Evolutionary conservation across 2,113 vertebrate species (phyloP).

Genomic region (Chlorodrepanis virens): DNA sequence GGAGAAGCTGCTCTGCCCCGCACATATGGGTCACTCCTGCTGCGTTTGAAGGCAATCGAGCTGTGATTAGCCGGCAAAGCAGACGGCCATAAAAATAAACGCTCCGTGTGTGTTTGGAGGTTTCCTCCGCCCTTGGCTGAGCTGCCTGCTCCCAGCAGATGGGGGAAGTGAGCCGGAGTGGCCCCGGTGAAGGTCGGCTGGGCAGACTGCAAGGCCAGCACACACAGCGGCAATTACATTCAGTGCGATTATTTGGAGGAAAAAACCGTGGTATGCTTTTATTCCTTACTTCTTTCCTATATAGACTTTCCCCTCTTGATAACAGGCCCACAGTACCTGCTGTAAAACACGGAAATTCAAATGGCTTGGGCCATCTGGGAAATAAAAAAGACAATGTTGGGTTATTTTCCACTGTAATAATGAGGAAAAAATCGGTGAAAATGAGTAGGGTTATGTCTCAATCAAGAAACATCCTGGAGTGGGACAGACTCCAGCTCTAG

Average conservation of each 20-base stretch:
- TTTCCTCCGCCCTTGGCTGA: not conserved
- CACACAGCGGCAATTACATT: not conserved
- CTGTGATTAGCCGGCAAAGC: not conserved
- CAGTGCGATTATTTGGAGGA: not conserved
- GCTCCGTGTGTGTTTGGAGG: accelerated
- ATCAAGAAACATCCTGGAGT: not conserved
- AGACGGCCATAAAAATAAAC: not conserved
- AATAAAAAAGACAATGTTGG: not conserved
- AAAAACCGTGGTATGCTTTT: accelerated
- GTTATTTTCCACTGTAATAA: not conserved
- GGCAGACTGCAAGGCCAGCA: not conserved
- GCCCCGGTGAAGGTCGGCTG: not conserved
- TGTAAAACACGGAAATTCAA: not conserved
- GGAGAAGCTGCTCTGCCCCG: not conserved
- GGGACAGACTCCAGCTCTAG: not conserved
- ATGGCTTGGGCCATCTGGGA: not conserved
- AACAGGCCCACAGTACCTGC: not conserved
- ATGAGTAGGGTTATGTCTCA: not conserved
- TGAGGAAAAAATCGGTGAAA: not conserved
- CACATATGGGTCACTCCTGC: not conserved
- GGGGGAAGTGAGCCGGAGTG: not conserved
- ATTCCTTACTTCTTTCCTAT: not conserved
- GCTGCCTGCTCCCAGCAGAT: not conserved
- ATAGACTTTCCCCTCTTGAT: not conserved
- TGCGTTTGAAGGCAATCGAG: not conserved